These are phyloP conservation scores for Polyploca ridens DNA, from an alignment of 2,888 invertebrate genomes.

Conservation along the genomic window DNA sequence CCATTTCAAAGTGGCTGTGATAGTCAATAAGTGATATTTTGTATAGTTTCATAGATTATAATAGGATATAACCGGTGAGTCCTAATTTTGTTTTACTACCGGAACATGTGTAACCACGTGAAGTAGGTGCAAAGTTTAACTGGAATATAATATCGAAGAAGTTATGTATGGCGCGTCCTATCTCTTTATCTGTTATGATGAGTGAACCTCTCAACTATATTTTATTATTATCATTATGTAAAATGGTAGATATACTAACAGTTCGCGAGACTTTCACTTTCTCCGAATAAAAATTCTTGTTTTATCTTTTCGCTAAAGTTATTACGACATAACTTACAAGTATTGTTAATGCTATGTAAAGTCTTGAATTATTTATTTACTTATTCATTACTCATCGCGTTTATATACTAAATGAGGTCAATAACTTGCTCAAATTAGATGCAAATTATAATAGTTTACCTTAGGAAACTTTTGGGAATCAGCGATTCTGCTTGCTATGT, in stretches of 20 bases:
- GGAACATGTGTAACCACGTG: conserved; percentile 34
- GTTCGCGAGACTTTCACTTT: conserved; percentile 1
- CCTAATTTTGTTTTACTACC: conserved; percentile 24
- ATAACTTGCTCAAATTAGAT: background rate
- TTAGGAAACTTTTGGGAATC: background rate
- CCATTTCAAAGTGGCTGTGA: conserved; percentile 58
- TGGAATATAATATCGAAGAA: conserved; percentile 22
- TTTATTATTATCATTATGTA: background rate
- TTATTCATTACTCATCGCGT: background rate
- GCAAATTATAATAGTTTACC: background rate
- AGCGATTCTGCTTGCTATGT: background rate
- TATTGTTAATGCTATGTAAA: background rate
- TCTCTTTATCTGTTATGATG: background rate
- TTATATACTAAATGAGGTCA: background rate
- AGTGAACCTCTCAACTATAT: too few relatives aligned
- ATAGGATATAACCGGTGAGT: conserved; percentile 50
- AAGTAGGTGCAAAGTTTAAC: conserved; percentile 35
- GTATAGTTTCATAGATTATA: conserved; percentile 40
- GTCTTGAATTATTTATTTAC: background rate
- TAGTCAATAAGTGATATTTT: conserved; percentile 60
- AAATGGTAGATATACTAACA: background rate
- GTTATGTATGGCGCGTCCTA: background rate
- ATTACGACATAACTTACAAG: background rate
- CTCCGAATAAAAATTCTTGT: background rate
- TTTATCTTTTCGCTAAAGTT: background rate